Evolutionary conservation across 2,888 invertebrate species (phyloP).

Genomic region (Sminthurinus aureus): DNA sequence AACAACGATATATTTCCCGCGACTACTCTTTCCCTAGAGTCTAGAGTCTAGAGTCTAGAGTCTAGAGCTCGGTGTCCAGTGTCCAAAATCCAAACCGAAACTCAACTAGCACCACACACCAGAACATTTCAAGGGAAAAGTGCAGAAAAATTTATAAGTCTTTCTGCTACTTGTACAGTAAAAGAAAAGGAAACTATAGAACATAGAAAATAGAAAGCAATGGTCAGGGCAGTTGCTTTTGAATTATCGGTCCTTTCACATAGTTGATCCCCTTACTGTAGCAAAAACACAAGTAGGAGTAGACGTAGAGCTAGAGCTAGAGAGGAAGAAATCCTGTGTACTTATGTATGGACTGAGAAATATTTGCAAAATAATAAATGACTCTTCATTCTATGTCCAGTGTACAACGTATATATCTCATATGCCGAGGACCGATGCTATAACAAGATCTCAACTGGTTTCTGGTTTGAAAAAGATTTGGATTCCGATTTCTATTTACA

Average conservation of each 20-base stretch:
- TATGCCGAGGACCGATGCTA: too few species aligned
- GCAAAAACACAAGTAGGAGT: slow-evolving; percentile 22
- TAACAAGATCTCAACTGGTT: too few species aligned
- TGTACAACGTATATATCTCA: too few species aligned
- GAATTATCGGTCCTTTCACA: slow-evolving; percentile 37
- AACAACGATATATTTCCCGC: slow-evolving; percentile 39
- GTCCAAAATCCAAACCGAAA: not conserved
- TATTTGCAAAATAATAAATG: too few species aligned
- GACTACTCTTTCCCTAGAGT: slow-evolving; percentile 20
- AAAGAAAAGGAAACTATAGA: not conserved
- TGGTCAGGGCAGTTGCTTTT: slow-evolving; percentile 15
- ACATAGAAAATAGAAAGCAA: not conserved
- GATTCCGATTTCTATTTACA: too few species aligned
- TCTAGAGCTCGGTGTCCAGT: too few species aligned
- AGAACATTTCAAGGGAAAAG: slow-evolving; percentile 28
- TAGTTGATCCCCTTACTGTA: slow-evolving; percentile 32
- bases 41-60: too few species aligned
- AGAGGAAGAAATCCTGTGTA: too few species aligned
- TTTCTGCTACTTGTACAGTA: not conserved
- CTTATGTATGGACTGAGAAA: too few species aligned
- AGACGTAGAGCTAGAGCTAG: too few species aligned
- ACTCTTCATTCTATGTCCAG: too few species aligned
- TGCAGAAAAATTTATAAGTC: slow-evolving; percentile 25
- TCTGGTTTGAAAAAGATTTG: too few species aligned
- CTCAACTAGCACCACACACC: not conserved